These are phyloP conservation scores for Ailuropoda melanoleuca DNA, from an alignment of 2,113 vertebrate species.

Conservation along the genomic window DNA sequence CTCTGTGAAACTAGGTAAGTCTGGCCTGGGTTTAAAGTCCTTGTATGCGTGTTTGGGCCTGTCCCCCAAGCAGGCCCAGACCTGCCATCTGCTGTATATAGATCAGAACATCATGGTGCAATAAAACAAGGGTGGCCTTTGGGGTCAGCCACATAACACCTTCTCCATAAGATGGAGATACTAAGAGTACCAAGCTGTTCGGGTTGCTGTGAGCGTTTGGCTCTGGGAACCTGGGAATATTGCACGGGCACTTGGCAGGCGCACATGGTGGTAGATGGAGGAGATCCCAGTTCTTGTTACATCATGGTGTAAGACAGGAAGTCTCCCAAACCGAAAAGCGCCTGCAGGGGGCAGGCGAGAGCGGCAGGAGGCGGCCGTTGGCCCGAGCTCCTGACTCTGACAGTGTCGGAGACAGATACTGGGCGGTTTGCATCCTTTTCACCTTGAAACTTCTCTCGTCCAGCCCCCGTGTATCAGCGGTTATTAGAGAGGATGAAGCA, in stretches of 20 bases:
- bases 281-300: background rate
- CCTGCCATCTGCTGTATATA: background rate
- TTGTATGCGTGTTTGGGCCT: background rate
- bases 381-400: background rate
- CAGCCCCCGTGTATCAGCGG: conserved; percentile 85
- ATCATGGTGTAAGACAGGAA: background rate
- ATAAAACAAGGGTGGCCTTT: background rate
- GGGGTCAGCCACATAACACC: background rate
- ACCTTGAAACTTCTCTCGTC: background rate
- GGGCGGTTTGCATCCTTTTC: background rate
- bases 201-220: background rate
- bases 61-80: background rate
- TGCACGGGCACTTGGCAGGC: background rate
- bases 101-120: background rate
- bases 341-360: background rate
- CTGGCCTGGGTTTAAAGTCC: background rate
- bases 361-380: background rate
- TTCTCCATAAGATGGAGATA: background rate
- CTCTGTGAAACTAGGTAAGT: conserved; percentile 85
- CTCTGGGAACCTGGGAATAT: background rate
- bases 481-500: conserved; percentile 85
- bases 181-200: background rate
- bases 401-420: background rate
- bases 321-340: background rate
- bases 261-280: background rate